These are phyloP conservation scores for Nipponacmea schrenckii DNA, from an alignment of 2,888 invertebrate genomes.

Conservation along the genomic window DNA sequence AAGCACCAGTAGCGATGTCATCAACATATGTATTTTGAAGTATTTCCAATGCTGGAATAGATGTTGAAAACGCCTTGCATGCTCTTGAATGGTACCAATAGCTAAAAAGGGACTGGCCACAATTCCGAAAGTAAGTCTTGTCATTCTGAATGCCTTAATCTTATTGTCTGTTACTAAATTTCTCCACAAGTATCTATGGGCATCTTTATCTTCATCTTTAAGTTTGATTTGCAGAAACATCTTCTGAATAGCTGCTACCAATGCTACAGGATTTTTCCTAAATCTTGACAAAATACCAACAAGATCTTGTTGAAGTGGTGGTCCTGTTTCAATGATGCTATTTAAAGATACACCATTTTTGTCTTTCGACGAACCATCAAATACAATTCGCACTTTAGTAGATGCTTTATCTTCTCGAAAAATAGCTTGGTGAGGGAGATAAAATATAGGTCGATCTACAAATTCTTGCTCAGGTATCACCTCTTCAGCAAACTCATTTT, in stretches of 20 bases:
- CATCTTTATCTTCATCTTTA: not conserved
- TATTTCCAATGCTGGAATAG: not conserved
- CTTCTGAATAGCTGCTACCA: not conserved
- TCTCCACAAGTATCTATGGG: not conserved
- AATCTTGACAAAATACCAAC: conserved; percentile 2
- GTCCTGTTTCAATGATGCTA: not conserved
- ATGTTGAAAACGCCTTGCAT: not conserved
- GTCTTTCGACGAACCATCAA: conserved; percentile 5
- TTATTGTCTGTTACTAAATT: not conserved
- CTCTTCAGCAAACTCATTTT: conserved; percentile 1
- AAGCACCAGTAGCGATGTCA: not conserved
- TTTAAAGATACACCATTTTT: conserved; percentile 7
- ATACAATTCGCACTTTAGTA: not conserved
- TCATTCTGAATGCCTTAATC: not conserved
- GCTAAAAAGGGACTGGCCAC: not conserved
- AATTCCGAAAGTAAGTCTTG: not conserved
- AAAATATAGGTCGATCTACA: not conserved
- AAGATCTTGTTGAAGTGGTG: conserved; percentile 4
- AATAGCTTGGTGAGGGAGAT: conserved; percentile 2
- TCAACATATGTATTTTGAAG: not conserved
- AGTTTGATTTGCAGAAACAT: not conserved
- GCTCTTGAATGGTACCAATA: not conserved
- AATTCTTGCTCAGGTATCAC: not conserved
- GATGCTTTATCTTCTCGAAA: not conserved
- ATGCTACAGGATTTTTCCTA: not conserved